These are phyloP conservation scores for Magallana angulata DNA, from an alignment of 1,140 invertebrate species.

Conservation along the genomic window DNA sequence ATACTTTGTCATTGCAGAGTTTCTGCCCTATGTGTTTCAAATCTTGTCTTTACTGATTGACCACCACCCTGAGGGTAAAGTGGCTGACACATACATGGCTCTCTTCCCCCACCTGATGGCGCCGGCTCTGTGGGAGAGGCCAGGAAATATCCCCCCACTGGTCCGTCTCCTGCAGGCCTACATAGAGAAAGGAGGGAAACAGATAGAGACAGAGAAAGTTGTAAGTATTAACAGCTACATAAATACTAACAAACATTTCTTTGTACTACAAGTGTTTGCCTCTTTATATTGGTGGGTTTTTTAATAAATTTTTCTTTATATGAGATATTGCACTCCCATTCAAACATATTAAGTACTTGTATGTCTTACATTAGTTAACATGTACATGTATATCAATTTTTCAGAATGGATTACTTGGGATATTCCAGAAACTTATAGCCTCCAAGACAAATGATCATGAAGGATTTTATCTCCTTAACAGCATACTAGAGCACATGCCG, in stretches of 20 bases:
- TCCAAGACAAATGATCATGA: slow-evolving; percentile 97
- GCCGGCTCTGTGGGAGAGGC: slow-evolving; percentile 94
- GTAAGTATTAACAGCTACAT: slow-evolving; percentile 74
- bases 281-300: too few species aligned
- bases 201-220: slow-evolving; percentile 83
- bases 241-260: too few species aligned
- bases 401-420: slow-evolving; percentile 91
- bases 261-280: too few species aligned
- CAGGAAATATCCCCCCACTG: slow-evolving; percentile 94
- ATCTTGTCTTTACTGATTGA: slow-evolving; percentile 95
- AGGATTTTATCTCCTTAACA: slow-evolving; percentile 94
- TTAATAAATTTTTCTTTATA: too few species aligned
- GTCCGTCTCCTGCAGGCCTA: slow-evolving; percentile 93
- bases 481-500: slow-evolving; percentile 88
- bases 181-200: slow-evolving; percentile 86
- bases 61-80: slow-evolving; percentile 82
- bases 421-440: slow-evolving; percentile 97
- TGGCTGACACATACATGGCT: slow-evolving; percentile 91
- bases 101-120: slow-evolving; percentile 92
- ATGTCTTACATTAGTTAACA: too few species aligned
- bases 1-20: slow-evolving; percentile 84
- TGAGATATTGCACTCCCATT: too few species aligned
- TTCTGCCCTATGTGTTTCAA: slow-evolving; percentile 98
- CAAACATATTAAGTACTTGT: too few species aligned
- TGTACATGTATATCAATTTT: slow-evolving; percentile 72